Evolutionary conservation across 2,797 vertebrate species (phyloP).

Genomic region (Prionace glauca): DNA sequence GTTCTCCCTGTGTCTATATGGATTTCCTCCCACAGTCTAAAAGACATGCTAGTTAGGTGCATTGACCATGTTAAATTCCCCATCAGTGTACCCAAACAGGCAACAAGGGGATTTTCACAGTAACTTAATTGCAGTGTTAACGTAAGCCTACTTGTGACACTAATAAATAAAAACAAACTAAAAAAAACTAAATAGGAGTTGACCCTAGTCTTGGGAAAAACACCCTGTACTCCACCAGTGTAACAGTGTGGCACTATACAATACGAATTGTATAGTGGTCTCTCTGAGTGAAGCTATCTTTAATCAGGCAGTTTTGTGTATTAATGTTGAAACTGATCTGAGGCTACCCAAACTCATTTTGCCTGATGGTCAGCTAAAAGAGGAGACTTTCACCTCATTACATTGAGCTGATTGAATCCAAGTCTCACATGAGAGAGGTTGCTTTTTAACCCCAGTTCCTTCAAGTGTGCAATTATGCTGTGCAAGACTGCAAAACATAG

Average conservation of each 20-base stretch:
- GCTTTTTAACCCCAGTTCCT: background rate
- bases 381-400: background rate
- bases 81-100: too few relatives aligned
- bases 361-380: background rate
- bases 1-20: too few relatives aligned
- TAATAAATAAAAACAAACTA: too few relatives aligned
- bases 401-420: background rate
- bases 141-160: too few relatives aligned
- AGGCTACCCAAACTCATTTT: background rate
- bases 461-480: background rate
- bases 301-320: background rate
- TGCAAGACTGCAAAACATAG: background rate
- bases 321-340: background rate
- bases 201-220: background rate
- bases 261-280: background rate
- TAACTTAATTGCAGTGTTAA: too few relatives aligned
- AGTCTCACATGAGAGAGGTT: background rate
- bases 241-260: background rate
- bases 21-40: too few relatives aligned
- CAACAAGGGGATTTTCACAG: too few relatives aligned
- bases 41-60: too few relatives aligned
- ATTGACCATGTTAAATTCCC: too few relatives aligned
- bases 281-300: background rate
- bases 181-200: too few relatives aligned
- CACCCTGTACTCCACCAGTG: background rate